These are phyloP conservation scores for Andrena cerasifolii DNA, from an alignment of 1,140 invertebrate genomes.

Conservation along the genomic window DNA sequence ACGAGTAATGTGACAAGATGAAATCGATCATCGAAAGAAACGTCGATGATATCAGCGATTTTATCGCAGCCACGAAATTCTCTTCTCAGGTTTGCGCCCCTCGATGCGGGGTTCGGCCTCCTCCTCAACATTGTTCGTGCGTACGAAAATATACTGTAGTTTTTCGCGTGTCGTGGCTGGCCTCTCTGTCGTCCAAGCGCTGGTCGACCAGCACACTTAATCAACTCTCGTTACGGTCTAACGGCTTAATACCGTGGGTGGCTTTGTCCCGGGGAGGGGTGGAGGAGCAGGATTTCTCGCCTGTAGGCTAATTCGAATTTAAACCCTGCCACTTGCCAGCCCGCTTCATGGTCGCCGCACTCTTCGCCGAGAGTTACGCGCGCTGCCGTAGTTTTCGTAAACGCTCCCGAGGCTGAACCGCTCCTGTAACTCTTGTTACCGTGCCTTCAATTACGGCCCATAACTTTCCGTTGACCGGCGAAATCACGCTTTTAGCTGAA, in stretches of 20 bases:
- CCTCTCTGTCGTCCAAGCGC: slow-evolving; percentile 42
- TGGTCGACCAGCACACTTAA: slow-evolving; percentile 54
- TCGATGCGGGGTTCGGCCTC: slow-evolving; percentile 1
- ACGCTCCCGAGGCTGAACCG: slow-evolving; percentile 20
- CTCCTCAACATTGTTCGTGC: background rate
- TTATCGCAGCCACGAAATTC: slow-evolving; percentile 33
- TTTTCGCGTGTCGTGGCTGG: slow-evolving; percentile 49
- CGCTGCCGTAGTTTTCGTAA: slow-evolving; percentile 43
- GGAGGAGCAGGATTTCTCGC: slow-evolving; percentile 36
- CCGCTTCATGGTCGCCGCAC: slow-evolving; percentile 29
- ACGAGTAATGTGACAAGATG: no score
- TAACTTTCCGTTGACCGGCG: slow-evolving; percentile 50
- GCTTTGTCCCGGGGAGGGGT: slow-evolving; percentile 49
- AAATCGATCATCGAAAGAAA: slow-evolving; percentile 25
- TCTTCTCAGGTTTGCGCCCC: slow-evolving; percentile 28
- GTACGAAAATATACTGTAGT: background rate
- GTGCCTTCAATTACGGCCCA: slow-evolving; percentile 46
- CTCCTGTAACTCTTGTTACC: slow-evolving; percentile 42
- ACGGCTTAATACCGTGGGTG: slow-evolving; percentile 64
- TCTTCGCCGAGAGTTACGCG: slow-evolving; percentile 52
- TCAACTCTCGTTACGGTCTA: slow-evolving; percentile 69
- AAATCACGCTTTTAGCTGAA: slow-evolving; percentile 54
- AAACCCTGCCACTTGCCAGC: slow-evolving; percentile 54
- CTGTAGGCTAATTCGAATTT: slow-evolving; percentile 63
- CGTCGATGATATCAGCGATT: background rate